Base-by-base conservation (phyloP, 2,113 vertebrate genomes). In the Neotoma lepida region DNA sequence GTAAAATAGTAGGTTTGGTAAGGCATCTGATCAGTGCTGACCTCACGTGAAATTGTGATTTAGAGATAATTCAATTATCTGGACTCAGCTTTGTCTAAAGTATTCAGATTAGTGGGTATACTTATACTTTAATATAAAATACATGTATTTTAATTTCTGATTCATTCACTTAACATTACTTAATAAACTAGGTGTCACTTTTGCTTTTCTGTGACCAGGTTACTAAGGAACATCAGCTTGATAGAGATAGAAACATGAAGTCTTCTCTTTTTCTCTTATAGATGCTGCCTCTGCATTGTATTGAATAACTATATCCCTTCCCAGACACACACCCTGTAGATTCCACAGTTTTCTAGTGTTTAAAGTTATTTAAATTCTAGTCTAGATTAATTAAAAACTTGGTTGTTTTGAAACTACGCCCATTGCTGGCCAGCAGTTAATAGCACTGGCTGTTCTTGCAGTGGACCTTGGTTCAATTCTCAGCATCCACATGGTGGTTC, bases 11-110 rank as follows among this genome's bases (percentile, higher is more conserved):
- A 66, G 33, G n/a, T 86, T 90, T 92, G 28, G 18, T 95, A 89
- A 89, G n/a, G 24, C 82, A 63, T 26, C 73, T 49, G 35, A 70
- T 94, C 71, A 91, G 39, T 90, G 30, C 44, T 93, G 84, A 96
- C 30, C 30, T 74, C 74, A 84, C 56, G 41, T 46, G 89, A 90
- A 95, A 76, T 85, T 91, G 22, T 96, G 89, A 89, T 94, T 92
- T 92, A 94, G 39, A 70, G 35, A 90, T 93, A 94, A 95, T 88
- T 93, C 44, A 92, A 1, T 95, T 84, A 86, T 92, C 30, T 92
- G 17, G 44, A 89, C 41, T 84, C 82, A 49, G 63, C 68, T 84
- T 93, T 94, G 33, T 81, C 87, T 94, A 92, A 66, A 71, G 30
- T 58, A 93, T 30, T 93, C 56, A 74, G 63, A 76, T 94, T 94